A percentile compares a stretch with the other conserved stretches of the same genome.
Conservation (phyloP, 1,140 invertebrate species). For the Microplitis mediator region DNA sequence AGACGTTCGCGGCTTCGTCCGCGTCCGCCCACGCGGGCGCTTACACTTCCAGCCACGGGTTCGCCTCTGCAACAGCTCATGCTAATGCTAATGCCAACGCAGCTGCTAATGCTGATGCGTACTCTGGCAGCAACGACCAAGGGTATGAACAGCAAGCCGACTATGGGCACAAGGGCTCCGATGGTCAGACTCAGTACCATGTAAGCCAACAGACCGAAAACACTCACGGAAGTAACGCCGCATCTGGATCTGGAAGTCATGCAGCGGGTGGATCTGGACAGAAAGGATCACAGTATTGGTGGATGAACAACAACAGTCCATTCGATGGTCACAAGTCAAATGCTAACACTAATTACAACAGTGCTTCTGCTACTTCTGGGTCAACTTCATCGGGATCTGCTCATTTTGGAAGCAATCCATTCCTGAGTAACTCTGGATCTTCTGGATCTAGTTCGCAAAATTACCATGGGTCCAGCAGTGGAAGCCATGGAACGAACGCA, state of each 20-base stretch:
- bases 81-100: too few species aligned
- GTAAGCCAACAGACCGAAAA: not conserved
- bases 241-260: not conserved
- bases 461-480: too few species aligned
- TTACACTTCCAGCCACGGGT: not conserved
- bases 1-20: not conserved
- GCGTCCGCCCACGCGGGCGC: not conserved
- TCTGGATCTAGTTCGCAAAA: not conserved
- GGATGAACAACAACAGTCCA: not conserved
- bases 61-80: not conserved
- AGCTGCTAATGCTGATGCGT: constrained; percentile 11
- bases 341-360: not conserved
- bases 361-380: not conserved
- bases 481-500: too few species aligned
- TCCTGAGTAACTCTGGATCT: not conserved
- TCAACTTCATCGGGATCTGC: not conserved
- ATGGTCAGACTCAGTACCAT: not conserved
- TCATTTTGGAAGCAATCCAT: not conserved
- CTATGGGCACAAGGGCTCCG: too few species aligned
- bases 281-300: not conserved
- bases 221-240: not conserved
- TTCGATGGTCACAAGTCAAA: not conserved
- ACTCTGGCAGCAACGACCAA: not conserved
- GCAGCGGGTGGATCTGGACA: not conserved
- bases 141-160: constrained; percentile 8